Conservation (phyloP, 2,888 invertebrate species). For the Chrysolina haemoptera region DNA sequence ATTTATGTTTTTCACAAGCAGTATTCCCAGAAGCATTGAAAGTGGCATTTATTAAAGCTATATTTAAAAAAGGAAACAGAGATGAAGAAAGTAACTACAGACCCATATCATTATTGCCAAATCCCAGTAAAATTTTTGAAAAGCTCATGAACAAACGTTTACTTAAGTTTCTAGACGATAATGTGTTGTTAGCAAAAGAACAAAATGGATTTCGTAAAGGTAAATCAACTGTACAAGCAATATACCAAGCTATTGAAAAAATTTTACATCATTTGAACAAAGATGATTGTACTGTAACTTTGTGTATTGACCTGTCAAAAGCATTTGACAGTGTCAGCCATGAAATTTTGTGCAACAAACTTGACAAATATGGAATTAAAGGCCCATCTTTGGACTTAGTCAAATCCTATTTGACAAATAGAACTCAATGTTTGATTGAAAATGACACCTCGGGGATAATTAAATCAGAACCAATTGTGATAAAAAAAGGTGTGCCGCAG, state of each 20-base stretch:
- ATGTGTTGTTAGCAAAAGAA: background rate
- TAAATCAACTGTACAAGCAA: conserved; percentile 27
- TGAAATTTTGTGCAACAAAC: background rate
- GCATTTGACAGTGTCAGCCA: background rate
- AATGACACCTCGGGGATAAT: background rate
- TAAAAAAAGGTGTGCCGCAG: background rate
- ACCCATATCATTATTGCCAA: conserved; percentile 25
- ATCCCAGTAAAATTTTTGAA: conserved; percentile 33
- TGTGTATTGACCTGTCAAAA: conserved; percentile 6
- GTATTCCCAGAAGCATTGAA: conserved; percentile 22
- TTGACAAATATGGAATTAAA: background rate
- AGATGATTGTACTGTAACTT: conserved; percentile 7
- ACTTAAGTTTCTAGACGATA: conserved; percentile 3
- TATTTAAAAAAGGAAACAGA: conserved; percentile 28
- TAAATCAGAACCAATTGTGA: background rate
- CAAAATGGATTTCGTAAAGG: conserved; percentile 30
- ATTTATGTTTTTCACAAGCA: conserved; percentile 15
- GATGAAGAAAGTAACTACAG: conserved; percentile 26
- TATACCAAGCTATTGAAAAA: conserved; percentile 28
- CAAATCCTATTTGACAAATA: background rate
- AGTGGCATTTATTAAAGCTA: conserved; percentile 30
- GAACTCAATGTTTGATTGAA: background rate
- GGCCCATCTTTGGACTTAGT: background rate
- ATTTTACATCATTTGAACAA: conserved; percentile 20
- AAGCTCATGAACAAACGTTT: conserved; percentile 14